Percentiles rank a stretch among this genome's conserved stretches.
These are phyloP conservation scores for Eutrigla gurnardus DNA, from an alignment of 2,797 vertebrate genomes.

Conservation along the genomic window DNA sequence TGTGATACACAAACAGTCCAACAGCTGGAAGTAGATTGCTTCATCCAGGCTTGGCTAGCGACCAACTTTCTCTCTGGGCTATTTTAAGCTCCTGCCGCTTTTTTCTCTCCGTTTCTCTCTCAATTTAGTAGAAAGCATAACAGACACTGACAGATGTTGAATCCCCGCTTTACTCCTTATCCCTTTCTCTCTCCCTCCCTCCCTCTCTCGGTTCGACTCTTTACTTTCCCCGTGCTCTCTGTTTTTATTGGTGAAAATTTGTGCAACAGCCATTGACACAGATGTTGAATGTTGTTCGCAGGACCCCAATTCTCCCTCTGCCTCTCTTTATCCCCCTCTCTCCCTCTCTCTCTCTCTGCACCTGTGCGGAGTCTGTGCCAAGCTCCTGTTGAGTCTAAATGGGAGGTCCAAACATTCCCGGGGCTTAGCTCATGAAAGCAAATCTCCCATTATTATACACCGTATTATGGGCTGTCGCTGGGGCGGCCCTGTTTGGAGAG, in stretches of 20 bases:
- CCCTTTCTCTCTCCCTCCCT: conserved; percentile 21
- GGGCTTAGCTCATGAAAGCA: conserved; percentile 82
- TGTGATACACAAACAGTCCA: conserved; percentile 67
- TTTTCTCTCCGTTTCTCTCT: conserved; percentile 60
- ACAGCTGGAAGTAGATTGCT: conserved; percentile 74
- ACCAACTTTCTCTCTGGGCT: conserved; percentile 70
- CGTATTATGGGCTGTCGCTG: conserved; percentile 63
- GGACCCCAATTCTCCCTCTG: conserved; percentile 44
- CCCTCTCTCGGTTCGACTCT: conserved; percentile 48
- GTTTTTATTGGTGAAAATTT: conserved; percentile 71
- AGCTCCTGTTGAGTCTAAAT: conserved; percentile 86
- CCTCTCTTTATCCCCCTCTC: conserved; percentile 13
- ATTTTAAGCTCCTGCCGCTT: conserved; percentile 67
- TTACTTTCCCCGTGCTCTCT: conserved; percentile 47
- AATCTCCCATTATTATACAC: conserved; percentile 83
- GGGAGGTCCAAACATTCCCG: conserved; percentile 86
- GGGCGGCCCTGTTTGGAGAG: conserved; percentile 60
- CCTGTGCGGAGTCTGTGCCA: conserved; percentile 85
- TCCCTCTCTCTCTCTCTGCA: conserved; percentile 67
- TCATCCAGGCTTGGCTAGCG: conserved; percentile 73
- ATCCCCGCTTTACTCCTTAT: conserved; percentile 57
- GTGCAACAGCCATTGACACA: conserved; percentile 73
- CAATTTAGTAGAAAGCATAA: conserved; percentile 71
- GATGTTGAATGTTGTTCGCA: conserved; percentile 73
- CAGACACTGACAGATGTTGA: conserved; percentile 72